Evolutionary conservation across 2,797 vertebrate species (phyloP), one percentile per base, ranked within the genome.

Genomic region (Cheracebus regulus): DNA sequence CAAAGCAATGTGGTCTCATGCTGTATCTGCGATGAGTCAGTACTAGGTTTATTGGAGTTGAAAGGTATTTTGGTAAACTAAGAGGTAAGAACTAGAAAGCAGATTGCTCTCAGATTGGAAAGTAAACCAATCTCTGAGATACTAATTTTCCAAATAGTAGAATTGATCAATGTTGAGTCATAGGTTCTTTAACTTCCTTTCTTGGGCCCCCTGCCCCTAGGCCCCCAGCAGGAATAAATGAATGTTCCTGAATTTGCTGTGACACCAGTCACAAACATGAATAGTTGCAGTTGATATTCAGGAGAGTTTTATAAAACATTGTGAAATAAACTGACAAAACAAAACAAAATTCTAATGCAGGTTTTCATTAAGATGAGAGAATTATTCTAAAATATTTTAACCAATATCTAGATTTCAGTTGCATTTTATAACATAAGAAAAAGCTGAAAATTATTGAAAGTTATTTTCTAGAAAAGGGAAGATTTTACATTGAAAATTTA

Each of bases 1-100:
- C 96, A 97, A 91, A 96, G 64, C 36, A 94, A 36, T 6, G 88
- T 78, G 41, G 72, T 90, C 93, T 97, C 95, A 95, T 94, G 90
- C 92, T 94, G 9, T 61, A 9, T 80, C 97, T 97, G 36, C 96
- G 78, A 61, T 95, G 83, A 96, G 88, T 97, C 84, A 75, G 0
- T 44, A 22, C 70, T 30, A 36, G 76, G 39, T 22, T 78, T 79
- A 61, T 22, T 50, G 11, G 19, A 82, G 11, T 44, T 72, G 36
- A 55, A 64, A 88, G 19, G 7, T n/a, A 50, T 52, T 61, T 48
- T 33, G 48, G 48, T 55, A 81, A 52, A 22, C 86, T 44, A 82
- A 73, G 10, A 87, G 20, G 58, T 81, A 19, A 95, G 30, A 89
- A 24, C 3, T 79, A 17, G 46, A 84, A 96, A 91, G 41, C n/a